Evolutionary conservation across 2,888 invertebrate species (phyloP), one percentile per base, ranked within the genome.

Genomic region (Aelia acuminata): DNA sequence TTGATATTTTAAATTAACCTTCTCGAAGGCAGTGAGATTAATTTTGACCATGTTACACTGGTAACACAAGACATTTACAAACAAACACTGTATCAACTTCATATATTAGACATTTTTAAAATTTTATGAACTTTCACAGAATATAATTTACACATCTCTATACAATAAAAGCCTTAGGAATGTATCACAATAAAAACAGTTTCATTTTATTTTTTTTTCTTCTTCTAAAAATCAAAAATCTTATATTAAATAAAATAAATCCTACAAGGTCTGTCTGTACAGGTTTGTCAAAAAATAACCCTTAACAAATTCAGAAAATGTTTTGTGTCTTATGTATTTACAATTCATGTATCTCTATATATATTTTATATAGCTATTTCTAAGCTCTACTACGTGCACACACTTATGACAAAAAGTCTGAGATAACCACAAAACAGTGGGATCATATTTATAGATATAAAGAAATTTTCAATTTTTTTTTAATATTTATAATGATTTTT

Each of bases 241-340:
- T 85, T 85, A 39, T 53, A 85, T 53, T 85, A 84, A 47, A 48
- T 84, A 84, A 85, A 50, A 85, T 53, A 53, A 80, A 80, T 43
- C 43, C 22, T 80, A 57, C 85, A 53, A 50, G 85, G 85, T 85
- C 85, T 85, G 85, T 85, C 85, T 85, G 85, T 85, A 85, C 85
- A 85, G 57, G 85, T 57, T 85, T 85, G 7, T 39, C 22, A 53
- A 85, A 53, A 39, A 85, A 85, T 85, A 49, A 80, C 43, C 80
- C 43, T 43, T 80, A 80, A 80, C n/a, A 22, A 80, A 43, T 43
- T 80, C 43, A 80, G 43, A 80, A 80, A 39, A 80, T 39, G 80
- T 43, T 70, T 80, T 50, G 53, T 85, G 53, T 85, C 50, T 85
- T 49, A 49, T 70, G 70, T 70, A 87, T 87, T 57, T 47, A 87